These are phyloP conservation scores for Gallinago nigripennis DNA, from an alignment of 2,797 vertebrate genomes.

Conservation along the genomic window DNA sequence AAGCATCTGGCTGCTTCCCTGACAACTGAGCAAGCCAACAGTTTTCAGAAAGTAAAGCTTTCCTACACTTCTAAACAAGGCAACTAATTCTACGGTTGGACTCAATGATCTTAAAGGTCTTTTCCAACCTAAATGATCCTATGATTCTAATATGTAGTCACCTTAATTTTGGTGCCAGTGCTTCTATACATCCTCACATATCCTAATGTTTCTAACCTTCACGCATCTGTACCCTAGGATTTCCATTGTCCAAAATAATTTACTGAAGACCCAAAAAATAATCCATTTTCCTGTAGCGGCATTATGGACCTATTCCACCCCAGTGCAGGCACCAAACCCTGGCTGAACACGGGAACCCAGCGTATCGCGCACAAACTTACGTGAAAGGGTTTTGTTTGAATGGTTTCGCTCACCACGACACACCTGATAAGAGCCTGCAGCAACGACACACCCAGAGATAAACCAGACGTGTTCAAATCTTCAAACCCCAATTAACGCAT, in stretches of 20 bases:
- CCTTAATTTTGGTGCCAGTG: background rate
- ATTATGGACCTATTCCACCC: background rate
- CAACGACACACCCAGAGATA: constrained; percentile 5
- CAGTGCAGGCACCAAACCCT: background rate
- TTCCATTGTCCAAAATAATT: background rate
- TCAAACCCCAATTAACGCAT: background rate
- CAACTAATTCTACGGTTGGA: background rate
- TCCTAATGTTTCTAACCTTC: background rate
- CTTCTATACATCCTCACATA: background rate
- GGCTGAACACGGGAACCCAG: background rate
- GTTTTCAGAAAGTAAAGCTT: background rate
- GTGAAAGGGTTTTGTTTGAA: background rate
- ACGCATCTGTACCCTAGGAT: background rate
- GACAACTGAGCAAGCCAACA: background rate
- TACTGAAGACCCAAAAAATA: background rate
- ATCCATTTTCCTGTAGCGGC: background rate
- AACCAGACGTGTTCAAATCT: background rate
- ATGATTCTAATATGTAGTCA: background rate
- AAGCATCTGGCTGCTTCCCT: background rate
- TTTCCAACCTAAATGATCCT: background rate
- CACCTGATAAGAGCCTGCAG: constrained; percentile 31
- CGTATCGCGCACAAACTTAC: fast-evolving
- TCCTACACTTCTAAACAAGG: background rate
- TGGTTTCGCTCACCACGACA: background rate
- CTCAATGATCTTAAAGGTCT: background rate